Evolutionary conservation across 1,140 invertebrate species (phyloP).

Genomic region (Lucilia cuprina): DNA sequence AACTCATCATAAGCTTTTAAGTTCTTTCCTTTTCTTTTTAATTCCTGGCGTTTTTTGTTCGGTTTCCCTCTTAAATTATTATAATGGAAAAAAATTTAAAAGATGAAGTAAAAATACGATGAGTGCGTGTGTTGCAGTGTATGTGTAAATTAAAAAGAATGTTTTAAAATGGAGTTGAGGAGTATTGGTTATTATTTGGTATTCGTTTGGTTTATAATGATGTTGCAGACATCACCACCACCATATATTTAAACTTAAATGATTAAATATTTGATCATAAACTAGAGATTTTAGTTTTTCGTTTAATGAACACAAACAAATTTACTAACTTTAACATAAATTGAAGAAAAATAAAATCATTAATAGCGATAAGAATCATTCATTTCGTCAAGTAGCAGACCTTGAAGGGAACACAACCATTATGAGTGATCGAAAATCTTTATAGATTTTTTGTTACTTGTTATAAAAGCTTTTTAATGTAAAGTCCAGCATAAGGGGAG

Average conservation of each 20-base stretch:
- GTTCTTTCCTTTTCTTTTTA: not conserved
- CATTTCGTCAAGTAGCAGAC: not conserved
- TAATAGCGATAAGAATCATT: not conserved
- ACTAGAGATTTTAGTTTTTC: slow-evolving; percentile 18
- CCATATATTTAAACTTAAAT: not conserved
- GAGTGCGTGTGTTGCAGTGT: not conserved
- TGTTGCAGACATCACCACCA: not conserved
- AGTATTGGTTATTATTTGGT: not conserved
- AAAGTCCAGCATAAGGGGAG: too few species aligned
- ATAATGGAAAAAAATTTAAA: not conserved
- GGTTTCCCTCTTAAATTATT: not conserved
- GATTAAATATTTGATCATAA: slow-evolving; percentile 15
- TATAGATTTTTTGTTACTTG: too few species aligned
- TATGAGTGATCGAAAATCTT: too few species aligned
- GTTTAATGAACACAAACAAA: not conserved
- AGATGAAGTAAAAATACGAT: not conserved
- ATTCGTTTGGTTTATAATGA: slow-evolving; percentile 2
- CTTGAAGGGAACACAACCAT: not conserved
- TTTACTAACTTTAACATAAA: not conserved
- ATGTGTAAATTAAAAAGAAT: not conserved
- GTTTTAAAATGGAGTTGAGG: not conserved
- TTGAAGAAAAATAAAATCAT: not conserved
- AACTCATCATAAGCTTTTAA: not conserved
- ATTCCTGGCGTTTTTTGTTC: not conserved
- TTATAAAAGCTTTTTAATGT: too few species aligned